Evolutionary conservation across 2,888 invertebrate species (phyloP).

Genomic region (Lasius platythorax): DNA sequence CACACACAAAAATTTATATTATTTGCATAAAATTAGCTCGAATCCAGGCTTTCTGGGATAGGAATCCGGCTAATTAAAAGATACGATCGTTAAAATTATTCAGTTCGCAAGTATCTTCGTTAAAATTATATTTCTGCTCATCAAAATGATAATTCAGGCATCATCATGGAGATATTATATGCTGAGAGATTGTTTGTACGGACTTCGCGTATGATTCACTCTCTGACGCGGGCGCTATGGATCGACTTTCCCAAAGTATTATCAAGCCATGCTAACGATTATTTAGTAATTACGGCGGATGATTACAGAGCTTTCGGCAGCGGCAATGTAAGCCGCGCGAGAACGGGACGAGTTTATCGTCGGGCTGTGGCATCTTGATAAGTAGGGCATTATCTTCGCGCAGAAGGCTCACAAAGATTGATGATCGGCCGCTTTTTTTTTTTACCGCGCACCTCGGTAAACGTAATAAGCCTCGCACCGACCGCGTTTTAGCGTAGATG

Average conservation of each 20-base stretch:
- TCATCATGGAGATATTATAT: slow-evolving; percentile 13
- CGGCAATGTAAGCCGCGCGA: slow-evolving; percentile 26
- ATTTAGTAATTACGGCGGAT: slow-evolving; percentile 42
- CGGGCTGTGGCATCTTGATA: slow-evolving; percentile 51
- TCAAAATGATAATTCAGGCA: slow-evolving; percentile 38
- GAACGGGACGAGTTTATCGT: slow-evolving; percentile 49
- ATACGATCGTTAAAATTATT: slow-evolving; percentile 23
- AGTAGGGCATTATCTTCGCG: slow-evolving; percentile 50
- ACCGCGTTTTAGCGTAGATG: slow-evolving; percentile 55
- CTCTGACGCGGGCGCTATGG: slow-evolving; percentile 6
- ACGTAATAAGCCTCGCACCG: slow-evolving; percentile 53
- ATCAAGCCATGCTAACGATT: slow-evolving; percentile 38
- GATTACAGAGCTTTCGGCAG: slow-evolving; percentile 49
- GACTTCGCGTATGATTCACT: neutral
- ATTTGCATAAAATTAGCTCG: neutral
- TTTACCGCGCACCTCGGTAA: slow-evolving; percentile 40
- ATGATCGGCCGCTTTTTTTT: slow-evolving; percentile 45
- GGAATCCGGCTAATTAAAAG: slow-evolving; percentile 13
- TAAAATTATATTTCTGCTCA: slow-evolving; percentile 4
- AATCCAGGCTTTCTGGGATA: neutral
- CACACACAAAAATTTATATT: neutral
- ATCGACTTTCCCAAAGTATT: slow-evolving; percentile 7
- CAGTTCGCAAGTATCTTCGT: neutral
- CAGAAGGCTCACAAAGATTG: slow-evolving; percentile 49
- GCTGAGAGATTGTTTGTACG: neutral